Evolutionary conservation across 2,888 invertebrate genomes (phyloP).

Genomic region (Furcula furcula): DNA sequence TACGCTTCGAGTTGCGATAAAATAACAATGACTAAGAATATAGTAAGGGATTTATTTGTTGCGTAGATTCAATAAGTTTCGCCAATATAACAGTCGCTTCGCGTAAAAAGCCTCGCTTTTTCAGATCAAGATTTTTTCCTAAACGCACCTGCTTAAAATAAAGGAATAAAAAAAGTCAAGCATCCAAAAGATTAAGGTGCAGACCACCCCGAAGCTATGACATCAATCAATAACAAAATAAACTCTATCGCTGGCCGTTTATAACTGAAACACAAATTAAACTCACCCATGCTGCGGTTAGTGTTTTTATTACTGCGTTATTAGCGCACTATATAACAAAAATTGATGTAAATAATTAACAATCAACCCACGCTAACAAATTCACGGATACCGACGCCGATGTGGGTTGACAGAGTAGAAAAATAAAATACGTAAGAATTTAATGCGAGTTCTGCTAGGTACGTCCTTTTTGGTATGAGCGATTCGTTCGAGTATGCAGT

Average conservation of each 20-base stretch:
- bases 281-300: constrained; percentile 55
- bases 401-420: constrained; percentile 55
- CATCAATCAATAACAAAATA: constrained; percentile 66
- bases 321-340: constrained; percentile 28
- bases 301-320: constrained; percentile 26
- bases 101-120: constrained; percentile 17
- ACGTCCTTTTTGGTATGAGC: too few relatives aligned
- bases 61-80: too few relatives aligned
- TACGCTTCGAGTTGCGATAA: too few relatives aligned
- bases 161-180: constrained; percentile 41
- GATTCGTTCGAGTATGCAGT: background rate
- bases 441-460: too few relatives aligned
- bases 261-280: constrained; percentile 16
- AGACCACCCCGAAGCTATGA: constrained; percentile 56
- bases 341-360: constrained; percentile 43
- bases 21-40: background rate
- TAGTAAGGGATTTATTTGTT: too few relatives aligned
- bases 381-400: constrained; percentile 73
- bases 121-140: constrained; percentile 19
- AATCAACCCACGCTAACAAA: constrained; percentile 71
- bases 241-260: constrained; percentile 18
- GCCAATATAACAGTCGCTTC: constrained; percentile 14
- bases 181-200: constrained; percentile 28
- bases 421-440: constrained; percentile 6
- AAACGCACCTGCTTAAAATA: constrained; percentile 43